Conservation (phyloP, 2,113 vertebrate species). For the Cololabis saira region DNA sequence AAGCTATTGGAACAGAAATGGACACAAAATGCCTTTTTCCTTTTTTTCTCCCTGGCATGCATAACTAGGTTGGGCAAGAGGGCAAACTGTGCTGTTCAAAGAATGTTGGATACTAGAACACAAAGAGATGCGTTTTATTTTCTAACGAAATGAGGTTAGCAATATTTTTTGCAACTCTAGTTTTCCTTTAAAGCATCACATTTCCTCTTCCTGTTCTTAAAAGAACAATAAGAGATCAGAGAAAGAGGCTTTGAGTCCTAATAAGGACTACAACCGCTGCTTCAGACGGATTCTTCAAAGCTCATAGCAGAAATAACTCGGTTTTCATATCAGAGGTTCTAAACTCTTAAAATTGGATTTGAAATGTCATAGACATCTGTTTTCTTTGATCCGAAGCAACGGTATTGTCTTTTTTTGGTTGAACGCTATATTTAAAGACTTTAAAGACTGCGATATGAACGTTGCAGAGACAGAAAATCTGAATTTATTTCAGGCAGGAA, state of each 20-base stretch:
- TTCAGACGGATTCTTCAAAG: conserved; percentile 48
- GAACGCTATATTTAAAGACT: background rate
- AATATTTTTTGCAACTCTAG: conserved; percentile 36
- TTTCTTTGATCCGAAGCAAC: conserved; percentile 35
- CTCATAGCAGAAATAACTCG: conserved; percentile 43
- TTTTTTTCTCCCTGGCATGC: conserved; percentile 50
- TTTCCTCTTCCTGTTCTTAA: conserved; percentile 35
- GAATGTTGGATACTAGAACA: conserved; percentile 47
- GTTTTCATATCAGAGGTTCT: conserved; percentile 42
- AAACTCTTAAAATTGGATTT: conserved; percentile 51
- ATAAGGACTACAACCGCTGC: conserved; percentile 39
- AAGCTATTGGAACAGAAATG: conserved; percentile 74
- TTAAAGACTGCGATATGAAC: background rate
- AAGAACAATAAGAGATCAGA: conserved; percentile 47
- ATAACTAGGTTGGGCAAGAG: conserved; percentile 68
- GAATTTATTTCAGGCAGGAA: conserved; percentile 2
- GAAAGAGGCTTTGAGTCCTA: conserved; percentile 42
- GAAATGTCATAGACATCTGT: conserved; percentile 29
- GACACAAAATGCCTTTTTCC: conserved; percentile 46
- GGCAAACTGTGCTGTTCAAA: conserved; percentile 71
- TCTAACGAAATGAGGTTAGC: conserved; percentile 56
- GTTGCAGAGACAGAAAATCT: background rate
- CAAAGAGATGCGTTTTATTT: conserved; percentile 52
- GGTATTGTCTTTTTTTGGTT: background rate
- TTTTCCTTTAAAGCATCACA: conserved; percentile 26